Evolutionary conservation across 2,797 vertebrate species (phyloP).

Genomic region (Scomberomorus guttatus): DNA sequence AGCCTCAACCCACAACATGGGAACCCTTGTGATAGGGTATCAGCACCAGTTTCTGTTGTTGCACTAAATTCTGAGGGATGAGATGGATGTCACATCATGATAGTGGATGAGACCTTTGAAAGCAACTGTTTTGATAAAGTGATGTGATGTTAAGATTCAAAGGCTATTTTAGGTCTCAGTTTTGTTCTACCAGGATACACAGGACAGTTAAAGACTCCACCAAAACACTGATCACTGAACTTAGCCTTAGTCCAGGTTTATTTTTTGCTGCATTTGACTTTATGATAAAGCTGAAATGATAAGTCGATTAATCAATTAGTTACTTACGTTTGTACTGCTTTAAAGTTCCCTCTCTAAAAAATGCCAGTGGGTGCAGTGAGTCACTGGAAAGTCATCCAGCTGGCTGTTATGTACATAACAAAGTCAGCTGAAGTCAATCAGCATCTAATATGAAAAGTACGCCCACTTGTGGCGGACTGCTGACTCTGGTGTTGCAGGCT

Average conservation of each 20-base stretch:
- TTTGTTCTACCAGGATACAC: constrained; percentile 18
- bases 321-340: background rate
- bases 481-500: constrained; percentile 7
- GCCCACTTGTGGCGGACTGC: constrained; percentile 12
- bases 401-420: constrained; percentile 27
- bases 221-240: background rate
- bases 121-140: background rate
- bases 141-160: background rate
- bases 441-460: background rate
- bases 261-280: background rate
- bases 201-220: background rate
- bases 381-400: constrained; percentile 29
- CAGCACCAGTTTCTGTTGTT: constrained; percentile 5
- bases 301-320: too few relatives aligned
- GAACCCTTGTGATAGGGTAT: constrained; percentile 11
- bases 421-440: constrained; percentile 33
- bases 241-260: background rate
- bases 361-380: background rate
- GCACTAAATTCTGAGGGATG: background rate
- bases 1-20: constrained; percentile 34
- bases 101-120: background rate
- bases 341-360: background rate
- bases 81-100: background rate
- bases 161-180: background rate
- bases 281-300: too few relatives aligned